phyloP scores from a whole-genome alignment of 1,140 invertebrate species.

The Rhysida immarginata region DNA sequence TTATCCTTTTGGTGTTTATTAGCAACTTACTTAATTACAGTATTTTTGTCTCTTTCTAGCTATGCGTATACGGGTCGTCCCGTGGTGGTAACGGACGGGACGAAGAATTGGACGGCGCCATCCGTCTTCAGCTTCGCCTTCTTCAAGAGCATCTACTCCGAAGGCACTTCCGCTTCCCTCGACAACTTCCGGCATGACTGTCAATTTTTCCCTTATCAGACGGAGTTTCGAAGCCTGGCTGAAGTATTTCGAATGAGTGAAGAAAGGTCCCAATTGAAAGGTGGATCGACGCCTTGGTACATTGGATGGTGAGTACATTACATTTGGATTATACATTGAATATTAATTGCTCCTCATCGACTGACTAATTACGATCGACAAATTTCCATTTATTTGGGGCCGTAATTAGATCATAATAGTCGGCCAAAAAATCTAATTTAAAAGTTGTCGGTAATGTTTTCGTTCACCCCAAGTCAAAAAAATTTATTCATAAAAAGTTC shows the following conservation, averaged over 20 bases:
- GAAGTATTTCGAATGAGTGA: conserved; percentile 55
- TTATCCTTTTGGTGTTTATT: too few species aligned
- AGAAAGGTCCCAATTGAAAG: conserved; percentile 42
- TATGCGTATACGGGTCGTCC: conserved; percentile 58
- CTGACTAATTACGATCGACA: too few species aligned
- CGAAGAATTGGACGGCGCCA: conserved; percentile 56
- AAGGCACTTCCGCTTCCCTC: conserved; percentile 17
- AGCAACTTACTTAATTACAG: neutral
- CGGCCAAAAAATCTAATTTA: too few species aligned
- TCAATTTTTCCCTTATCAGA: conserved; percentile 85
- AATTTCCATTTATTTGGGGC: too few species aligned
- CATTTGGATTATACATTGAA: too few species aligned
- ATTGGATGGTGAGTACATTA: conserved; percentile 92
- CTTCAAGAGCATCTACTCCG: conserved; percentile 56
- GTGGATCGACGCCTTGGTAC: conserved; percentile 61
- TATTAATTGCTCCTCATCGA: too few species aligned
- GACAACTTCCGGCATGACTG: conserved; percentile 41
- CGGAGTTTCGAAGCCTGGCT: conserved; percentile 53
- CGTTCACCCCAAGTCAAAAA: too few species aligned
- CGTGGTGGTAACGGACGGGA: conserved; percentile 68
- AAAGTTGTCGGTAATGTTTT: too few species aligned
- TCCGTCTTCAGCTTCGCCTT: conserved; percentile 53
- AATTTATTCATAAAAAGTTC: too few species aligned
- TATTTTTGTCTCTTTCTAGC: conserved; percentile 12
- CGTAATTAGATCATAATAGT: too few species aligned